phyloP scores from a whole-genome alignment of 2,888 invertebrate genomes.

The Rhagium mordax region DNA sequence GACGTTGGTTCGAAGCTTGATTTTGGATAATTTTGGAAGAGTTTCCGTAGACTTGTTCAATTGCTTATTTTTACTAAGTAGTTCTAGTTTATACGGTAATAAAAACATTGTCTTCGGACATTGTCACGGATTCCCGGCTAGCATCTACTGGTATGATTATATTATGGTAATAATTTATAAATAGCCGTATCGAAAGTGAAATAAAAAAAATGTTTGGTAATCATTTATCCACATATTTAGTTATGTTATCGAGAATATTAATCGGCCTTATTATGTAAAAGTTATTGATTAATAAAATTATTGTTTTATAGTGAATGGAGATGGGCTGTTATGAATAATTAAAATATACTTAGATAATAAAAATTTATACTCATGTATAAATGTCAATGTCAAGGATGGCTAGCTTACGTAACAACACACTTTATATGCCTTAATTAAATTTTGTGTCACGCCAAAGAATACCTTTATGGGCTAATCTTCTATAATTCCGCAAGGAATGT shows the following conservation, averaged over 20 bases:
- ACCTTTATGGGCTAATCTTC: background rate
- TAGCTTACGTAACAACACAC: slow-evolving; percentile 35
- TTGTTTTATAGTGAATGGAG: background rate
- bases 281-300: background rate
- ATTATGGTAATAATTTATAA: background rate
- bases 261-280: background rate
- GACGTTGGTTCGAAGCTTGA: too few species aligned
- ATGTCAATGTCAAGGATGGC: slow-evolving; percentile 48
- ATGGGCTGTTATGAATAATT: background rate
- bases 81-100: too few species aligned
- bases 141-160: too few species aligned
- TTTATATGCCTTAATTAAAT: background rate
- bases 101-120: too few species aligned
- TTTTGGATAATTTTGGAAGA: too few species aligned
- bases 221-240: background rate
- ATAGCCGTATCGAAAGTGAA: background rate
- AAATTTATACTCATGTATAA: slow-evolving; percentile 35
- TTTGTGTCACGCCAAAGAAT: background rate
- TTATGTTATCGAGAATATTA: background rate
- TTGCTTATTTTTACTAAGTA: too few species aligned
- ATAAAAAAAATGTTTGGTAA: background rate
- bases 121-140: too few species aligned
- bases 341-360: slow-evolving; percentile 37
- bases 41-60: too few species aligned
- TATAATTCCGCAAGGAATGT: background rate